Base-by-base conservation (phyloP, 1,140 invertebrate genomes). In the Dermatophagoides farinae region DNA sequence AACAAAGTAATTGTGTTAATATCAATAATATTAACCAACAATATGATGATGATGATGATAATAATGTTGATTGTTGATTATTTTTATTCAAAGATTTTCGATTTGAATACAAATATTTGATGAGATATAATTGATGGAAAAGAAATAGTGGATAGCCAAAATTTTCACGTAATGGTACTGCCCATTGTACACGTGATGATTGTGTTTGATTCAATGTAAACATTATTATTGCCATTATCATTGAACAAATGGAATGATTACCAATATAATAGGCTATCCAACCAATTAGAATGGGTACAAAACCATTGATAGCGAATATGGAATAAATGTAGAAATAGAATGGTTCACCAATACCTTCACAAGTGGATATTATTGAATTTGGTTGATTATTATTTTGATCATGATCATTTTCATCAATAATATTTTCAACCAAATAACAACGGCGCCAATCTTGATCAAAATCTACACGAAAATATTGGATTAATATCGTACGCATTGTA, bases 151-250 rank as follows among this genome's bases (percentile, higher is more conserved):
- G 86, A 68, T 82, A 85, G 0, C 80, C 84, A 70, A 87, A 84
- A 66, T 81, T 86, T 72, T 90, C 86, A 60, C 86, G 71, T 55
- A 88, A 72, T 10, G 86, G 85, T 1, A 85, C 84, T 0, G 85
- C 81, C 85, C 86, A 88, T 69, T 85, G 83, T 1, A 88, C 82
- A 41, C 86, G 70, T 0, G 85, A 88, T 50, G 77, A 76, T 66
- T 74, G 62, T 68, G 69, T 77, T 69, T 88, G 85, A 69, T 89
- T 88, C 61, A 79, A 84, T 64, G 86, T 82, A 70, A 84, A 88
- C 18, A 78, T 77, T 0, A 77, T 53, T 11, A 80, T 78, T 0
- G 82, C 73, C 22, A 88, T 64, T 1, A 84, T 31, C 1, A 84
- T 85, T 40, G 85, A 84, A 57, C 77, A 69, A 8, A 84, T 67